Evolutionary conservation across 2,888 invertebrate genomes (phyloP).

Genomic region (Ormyrus labotus): DNA sequence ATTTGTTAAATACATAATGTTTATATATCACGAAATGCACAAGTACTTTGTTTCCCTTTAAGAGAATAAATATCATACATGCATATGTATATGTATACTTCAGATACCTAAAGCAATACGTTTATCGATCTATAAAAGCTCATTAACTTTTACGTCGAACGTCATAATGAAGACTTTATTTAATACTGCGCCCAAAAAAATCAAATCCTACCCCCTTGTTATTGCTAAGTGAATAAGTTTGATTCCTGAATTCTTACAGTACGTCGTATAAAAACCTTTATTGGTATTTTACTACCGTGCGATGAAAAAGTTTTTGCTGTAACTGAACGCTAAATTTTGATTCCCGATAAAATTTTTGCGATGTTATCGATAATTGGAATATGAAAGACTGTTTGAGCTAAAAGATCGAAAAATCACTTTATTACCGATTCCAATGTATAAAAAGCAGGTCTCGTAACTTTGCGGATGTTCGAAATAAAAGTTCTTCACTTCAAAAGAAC

Average conservation of each 20-base stretch:
- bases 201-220: slow-evolving; percentile 1
- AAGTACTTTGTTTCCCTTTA: too few relatives aligned
- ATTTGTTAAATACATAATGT: too few relatives aligned
- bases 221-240: slow-evolving; percentile 43
- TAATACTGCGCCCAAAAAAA: neutral
- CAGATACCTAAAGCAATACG: too few relatives aligned
- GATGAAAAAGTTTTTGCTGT: slow-evolving; percentile 39
- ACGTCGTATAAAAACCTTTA: slow-evolving; percentile 21
- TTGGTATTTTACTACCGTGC: slow-evolving; percentile 19
- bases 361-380: slow-evolving; percentile 37
- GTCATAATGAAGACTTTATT: slow-evolving; percentile 13
- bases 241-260: slow-evolving; percentile 38
- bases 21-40: too few relatives aligned
- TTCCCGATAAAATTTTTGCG: slow-evolving; percentile 34
- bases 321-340: slow-evolving; percentile 29
- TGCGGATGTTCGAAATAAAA: neutral
- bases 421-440: neutral
- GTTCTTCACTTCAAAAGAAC: slow-evolving; percentile 33
- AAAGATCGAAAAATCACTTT: neutral
- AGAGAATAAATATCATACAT: too few relatives aligned
- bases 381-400: neutral
- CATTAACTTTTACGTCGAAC: slow-evolving; percentile 24
- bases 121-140: too few relatives aligned
- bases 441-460: neutral
- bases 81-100: too few relatives aligned